Evolutionary conservation across 2,113 vertebrate genomes (phyloP), one percentile per base, ranked within the genome.

Genomic region (Xiphophorus hellerii): DNA sequence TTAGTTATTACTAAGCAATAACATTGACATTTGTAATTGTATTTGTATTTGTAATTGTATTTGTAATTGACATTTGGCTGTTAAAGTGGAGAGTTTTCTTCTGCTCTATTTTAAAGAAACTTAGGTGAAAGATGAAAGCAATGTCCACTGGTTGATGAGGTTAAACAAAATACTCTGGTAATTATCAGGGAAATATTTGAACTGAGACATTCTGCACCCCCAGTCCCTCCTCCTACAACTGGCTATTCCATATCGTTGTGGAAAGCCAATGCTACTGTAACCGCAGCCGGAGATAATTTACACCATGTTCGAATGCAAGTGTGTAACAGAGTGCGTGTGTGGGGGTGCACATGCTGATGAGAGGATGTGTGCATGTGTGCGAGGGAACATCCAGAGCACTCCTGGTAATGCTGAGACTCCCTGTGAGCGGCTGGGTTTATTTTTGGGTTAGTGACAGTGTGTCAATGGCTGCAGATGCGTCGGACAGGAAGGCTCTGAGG

Each of bases 391-490:
- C 80, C 82, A 71, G 69, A 35, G 64, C 75, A 63, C 69, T 77
- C 83, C 83, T 86, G 89, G 91, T 92, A 93, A 92, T 85, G 88
- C 93, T 92, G 91, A 93, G 89, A 84, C 92, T 77, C 88, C 87
- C 92, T 66, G 82, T 66, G 80, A 86, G 89, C 70, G 80, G 75
- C 72, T 71, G 63, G 68, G 91, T 92, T 94, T 95, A 95, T 95
- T 95, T 95, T 95, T 94, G 94, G 94, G 92, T 87, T 90, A 94
- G 94, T 93, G 94, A 94, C 94, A 86, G 92, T 90, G 93, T 93
- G 90, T 94, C 94, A 93, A 97, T 97, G 96, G 94, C 95, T 87
- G 94, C 94, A 93, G 93, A 95, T 94, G 93, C 92, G 66, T 94
- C 93, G 93, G 94, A 95, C 81, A 94, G 94, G 76, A 96, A 94